A percentile compares a stretch with the other conserved stretches of the same genome.
phyloP scores from a whole-genome alignment of 2,113 vertebrate species.

The Sylvietta virens region DNA sequence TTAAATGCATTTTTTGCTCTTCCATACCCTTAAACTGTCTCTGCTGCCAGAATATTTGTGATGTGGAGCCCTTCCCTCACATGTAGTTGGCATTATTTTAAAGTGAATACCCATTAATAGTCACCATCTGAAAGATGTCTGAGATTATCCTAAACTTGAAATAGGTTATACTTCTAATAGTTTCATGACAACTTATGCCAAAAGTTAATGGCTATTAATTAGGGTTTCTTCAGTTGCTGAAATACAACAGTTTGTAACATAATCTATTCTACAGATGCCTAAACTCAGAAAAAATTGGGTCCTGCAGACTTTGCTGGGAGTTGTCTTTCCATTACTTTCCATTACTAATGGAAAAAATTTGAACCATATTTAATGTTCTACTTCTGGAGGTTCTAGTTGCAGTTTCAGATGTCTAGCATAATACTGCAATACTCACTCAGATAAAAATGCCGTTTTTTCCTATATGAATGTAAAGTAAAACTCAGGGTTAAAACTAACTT shows the following conservation, averaged over 20 bases:
- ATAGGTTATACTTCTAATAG: background rate
- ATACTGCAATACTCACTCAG: background rate
- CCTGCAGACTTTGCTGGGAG: background rate
- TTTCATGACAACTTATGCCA: background rate
- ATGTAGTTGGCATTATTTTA: background rate
- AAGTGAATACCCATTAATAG: background rate
- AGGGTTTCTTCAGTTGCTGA: background rate
- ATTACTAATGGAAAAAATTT: background rate
- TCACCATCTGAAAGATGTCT: background rate
- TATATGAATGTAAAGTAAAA: background rate
- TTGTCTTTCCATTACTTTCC: background rate
- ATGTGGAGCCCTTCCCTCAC: background rate
- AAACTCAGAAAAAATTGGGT: background rate
- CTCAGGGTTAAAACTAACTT: background rate
- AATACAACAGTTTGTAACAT: background rate
- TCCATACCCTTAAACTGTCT: background rate
- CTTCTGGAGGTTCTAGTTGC: background rate
- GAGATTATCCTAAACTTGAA: background rate
- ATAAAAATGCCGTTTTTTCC: background rate
- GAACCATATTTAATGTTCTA: background rate
- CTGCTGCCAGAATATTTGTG: background rate
- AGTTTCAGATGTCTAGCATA: background rate
- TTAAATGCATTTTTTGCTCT: background rate
- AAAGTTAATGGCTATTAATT: background rate
- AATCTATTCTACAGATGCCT: background rate